phyloP scores from a whole-genome alignment of 53 echinoderm and acorn worm genomes.

The Stichopus horrens region DNA sequence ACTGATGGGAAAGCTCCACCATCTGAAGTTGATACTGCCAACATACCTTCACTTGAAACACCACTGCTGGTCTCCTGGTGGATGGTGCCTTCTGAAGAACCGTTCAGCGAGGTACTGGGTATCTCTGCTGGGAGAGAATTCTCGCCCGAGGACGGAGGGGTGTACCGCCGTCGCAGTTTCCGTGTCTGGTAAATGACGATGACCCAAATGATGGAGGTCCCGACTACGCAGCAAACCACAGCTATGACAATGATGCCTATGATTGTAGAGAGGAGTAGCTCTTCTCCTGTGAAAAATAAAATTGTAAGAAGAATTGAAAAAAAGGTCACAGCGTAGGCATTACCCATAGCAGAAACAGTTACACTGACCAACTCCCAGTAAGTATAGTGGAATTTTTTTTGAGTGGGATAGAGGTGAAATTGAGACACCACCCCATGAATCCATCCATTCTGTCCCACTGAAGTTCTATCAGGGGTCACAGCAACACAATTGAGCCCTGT shows the following conservation, averaged over 20 bases:
- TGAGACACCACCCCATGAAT: no score
- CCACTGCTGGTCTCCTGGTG: slow-evolving; percentile 95
- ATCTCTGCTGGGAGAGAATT: slow-evolving; percentile 80
- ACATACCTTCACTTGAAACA: slow-evolving; percentile 80
- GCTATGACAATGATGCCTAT: slow-evolving; percentile 91
- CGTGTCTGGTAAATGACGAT: slow-evolving; percentile 92
- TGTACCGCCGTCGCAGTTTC: slow-evolving; percentile 67
- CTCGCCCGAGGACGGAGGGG: slow-evolving; percentile 49
- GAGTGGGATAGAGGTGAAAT: no score
- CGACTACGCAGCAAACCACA: slow-evolving; percentile 85
- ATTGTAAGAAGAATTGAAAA: no score
- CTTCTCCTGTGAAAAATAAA: slow-evolving; percentile 22
- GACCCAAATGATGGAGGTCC: slow-evolving; percentile 89
- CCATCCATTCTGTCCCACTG: no score
- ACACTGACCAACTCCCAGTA: no score
- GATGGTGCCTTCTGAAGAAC: slow-evolving; percentile 91
- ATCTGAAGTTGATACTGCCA: not conserved
- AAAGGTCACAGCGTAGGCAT: no score
- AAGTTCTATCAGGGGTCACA: no score
- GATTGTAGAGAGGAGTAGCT: slow-evolving; percentile 52
- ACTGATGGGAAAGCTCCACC: not conserved
- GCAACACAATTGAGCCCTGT: no score
- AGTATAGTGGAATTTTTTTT: no score
- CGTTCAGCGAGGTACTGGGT: slow-evolving; percentile 93
- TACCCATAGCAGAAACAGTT: no score